Evolutionary conservation across 2,797 vertebrate species (phyloP).

Genomic region (Todus mexicanus): DNA sequence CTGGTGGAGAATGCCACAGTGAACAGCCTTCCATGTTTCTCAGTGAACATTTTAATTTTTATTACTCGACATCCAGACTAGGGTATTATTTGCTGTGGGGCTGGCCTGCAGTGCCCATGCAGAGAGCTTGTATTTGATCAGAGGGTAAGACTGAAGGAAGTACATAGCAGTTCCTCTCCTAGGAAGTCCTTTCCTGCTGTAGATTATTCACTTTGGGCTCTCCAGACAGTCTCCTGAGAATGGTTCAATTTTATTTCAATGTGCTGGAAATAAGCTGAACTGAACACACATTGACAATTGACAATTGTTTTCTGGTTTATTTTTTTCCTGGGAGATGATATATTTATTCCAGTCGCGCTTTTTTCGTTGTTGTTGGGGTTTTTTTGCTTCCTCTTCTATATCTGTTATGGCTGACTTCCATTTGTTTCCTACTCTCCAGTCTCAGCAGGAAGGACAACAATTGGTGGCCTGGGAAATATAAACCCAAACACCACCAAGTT

Average conservation of each 20-base stretch:
- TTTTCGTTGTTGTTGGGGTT: not conserved
- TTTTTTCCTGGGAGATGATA: not conserved
- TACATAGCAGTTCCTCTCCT: not conserved
- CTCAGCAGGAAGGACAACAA: constrained; percentile 11
- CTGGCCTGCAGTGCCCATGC: not conserved
- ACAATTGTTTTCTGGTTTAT: not conserved
- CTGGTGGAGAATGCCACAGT: not conserved
- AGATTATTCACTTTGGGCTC: not conserved
- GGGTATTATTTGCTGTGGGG: not conserved
- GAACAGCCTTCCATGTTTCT: not conserved
- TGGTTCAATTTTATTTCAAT: not conserved
- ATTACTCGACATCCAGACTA: not conserved
- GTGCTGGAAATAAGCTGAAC: not conserved
- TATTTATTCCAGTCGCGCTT: not conserved
- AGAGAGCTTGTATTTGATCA: not conserved
- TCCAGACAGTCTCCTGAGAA: not conserved
- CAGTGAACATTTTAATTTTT: rapidly evolving
- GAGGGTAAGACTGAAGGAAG: not conserved
- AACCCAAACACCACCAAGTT: not conserved
- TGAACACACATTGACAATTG: not conserved
- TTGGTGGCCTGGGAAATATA: not conserved
- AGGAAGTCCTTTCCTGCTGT: not conserved
- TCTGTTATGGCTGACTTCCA: not conserved
- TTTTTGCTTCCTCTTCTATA: not conserved
- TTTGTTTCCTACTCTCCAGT: not conserved